Base-by-base conservation (phyloP, 35 echinoderm and acorn worm genomes). In the Patiria miniata region DNA sequence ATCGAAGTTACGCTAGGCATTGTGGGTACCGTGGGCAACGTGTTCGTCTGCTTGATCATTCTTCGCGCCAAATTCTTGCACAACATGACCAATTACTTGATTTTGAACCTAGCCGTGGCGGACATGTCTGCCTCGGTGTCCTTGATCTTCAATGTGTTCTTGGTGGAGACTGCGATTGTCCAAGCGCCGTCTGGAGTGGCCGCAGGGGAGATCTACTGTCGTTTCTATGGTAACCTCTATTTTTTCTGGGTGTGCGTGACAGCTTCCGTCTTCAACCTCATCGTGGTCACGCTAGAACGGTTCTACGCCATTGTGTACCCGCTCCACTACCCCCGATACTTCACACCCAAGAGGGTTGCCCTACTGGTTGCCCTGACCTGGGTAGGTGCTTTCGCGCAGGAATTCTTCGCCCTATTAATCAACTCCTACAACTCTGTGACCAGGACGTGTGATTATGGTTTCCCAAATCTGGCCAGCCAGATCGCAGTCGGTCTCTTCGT, bases 201-300 rank as follows among this genome's bases (percentile, higher is more conserved):
- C 6, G 83, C 77, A 9, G 96, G 89, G 40, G 92, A 99, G 53
- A 42, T 99, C 17, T 94, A 88, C 52, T 99, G 96, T 38, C 58
- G 96, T 39, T 29, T 93, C 36, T 92, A 94, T 56, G 80, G 51
- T 38, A 94, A 68, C 61, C 88, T 77, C 3, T 87, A 91, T 52
- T 90, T 99, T 37, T 94, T 99, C 53, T 99, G 96, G 96, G 83
- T 94, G 10, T 89, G 96, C 65, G 87, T 99, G 10, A 99, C 92
- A 39, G 93, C 96, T 5, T 99, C 96, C 1, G 96, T 99, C 21
- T 99, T 99, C 59, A 99, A 99, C 65, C 86, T 99, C 7, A 89
- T 99, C 19, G 69, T 78, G 36, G 96, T 99, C 7, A 99, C 96
- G 0, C 86, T 95, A 16, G 96, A 94, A 51, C 40, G 92, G 26